Evolutionary conservation across 2,113 vertebrate genomes (phyloP), one percentile per base, ranked within the genome.

Genomic region (Narcine bancroftii): DNA sequence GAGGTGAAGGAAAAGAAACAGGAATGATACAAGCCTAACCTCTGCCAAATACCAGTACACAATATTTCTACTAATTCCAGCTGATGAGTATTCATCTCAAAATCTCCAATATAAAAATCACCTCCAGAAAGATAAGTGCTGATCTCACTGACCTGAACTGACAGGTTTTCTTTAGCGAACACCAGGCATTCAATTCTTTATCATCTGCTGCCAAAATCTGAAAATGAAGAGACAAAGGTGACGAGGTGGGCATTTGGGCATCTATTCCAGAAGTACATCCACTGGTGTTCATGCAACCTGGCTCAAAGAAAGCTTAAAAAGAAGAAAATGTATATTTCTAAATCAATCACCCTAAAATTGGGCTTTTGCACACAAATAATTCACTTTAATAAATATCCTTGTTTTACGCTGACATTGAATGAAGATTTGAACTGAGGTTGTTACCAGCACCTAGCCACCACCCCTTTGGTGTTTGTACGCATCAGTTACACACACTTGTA

Each of bases 111-210:
- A 26, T 33, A 19, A 29, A 7, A 19, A 2, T 15, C 39, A 56
- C 24, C 13, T 3, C 33, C 26, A 1, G 79, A 26, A 56, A 29
- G 5, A 50, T 56, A 66, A 36, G n/a, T 6, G 33, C 33, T 89
- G 10, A 21, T 69, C 69, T 91, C 19, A 89, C 2, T 94, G 94
- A 98, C 98, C 98, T 97, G 95, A 96, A 98, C 97, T 98, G 98
- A 96, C 97, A 99, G 10, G 97, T 97, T 95, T 98, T 99, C 95
- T 95, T 97, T 93, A 98, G 95, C 15, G 97, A 97, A 89, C 96
- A 97, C 98, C 98, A 99, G 2, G 94, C 95, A 94, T 99, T 99
- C 93, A 99, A 95, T 63, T 99, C 97, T 92, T 96, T 97, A 93
- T 99, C 98, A 0, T 97, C 94, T 0, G 97, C 97, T 0, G 87